phyloP scores from a whole-genome alignment of 2,888 invertebrate species.

The Eutolmus rufibarbis region DNA sequence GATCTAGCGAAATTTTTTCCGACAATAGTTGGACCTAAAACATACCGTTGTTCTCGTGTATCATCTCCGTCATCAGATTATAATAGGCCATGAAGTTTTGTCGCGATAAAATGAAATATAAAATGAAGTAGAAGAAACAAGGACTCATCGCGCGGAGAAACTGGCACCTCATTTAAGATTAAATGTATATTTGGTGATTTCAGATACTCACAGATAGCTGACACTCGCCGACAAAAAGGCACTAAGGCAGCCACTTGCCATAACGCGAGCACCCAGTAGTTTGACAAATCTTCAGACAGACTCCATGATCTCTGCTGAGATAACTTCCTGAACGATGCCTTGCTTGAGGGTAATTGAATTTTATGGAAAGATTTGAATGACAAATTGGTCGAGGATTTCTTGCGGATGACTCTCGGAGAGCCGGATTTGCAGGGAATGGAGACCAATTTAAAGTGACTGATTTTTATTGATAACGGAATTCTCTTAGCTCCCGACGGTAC shows the following conservation, averaged over 20 bases:
- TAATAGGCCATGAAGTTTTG: conserved; percentile 39
- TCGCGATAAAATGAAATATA: conserved; percentile 39
- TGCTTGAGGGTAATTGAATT: conserved; percentile 51
- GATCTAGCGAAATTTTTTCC: neutral
- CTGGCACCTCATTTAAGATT: conserved; percentile 40
- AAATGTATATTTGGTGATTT: conserved; percentile 36
- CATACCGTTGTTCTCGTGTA: conserved; percentile 20
- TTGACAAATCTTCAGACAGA: conserved; percentile 41
- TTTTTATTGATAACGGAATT: conserved; percentile 30
- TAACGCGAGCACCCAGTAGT: conserved; percentile 8
- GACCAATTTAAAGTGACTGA: conserved; percentile 35
- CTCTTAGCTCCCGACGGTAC: neutral
- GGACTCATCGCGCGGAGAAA: conserved; percentile 7
- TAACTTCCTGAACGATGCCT: conserved; percentile 38
- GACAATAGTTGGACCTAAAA: neutral
- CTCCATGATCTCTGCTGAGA: conserved; percentile 40
- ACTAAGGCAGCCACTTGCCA: conserved; percentile 24
- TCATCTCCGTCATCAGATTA: conserved; percentile 37
- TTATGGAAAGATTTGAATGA: conserved; percentile 50
- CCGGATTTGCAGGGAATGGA: neutral
- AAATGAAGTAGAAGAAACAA: conserved; percentile 29
- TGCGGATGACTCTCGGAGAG: conserved; percentile 21
- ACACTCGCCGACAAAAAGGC: neutral
- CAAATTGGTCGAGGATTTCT: conserved; percentile 48
- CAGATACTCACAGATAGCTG: conserved; percentile 32